Conservation (phyloP, 1,140 invertebrate genomes). For the Philotrypesis tridentata region DNA sequence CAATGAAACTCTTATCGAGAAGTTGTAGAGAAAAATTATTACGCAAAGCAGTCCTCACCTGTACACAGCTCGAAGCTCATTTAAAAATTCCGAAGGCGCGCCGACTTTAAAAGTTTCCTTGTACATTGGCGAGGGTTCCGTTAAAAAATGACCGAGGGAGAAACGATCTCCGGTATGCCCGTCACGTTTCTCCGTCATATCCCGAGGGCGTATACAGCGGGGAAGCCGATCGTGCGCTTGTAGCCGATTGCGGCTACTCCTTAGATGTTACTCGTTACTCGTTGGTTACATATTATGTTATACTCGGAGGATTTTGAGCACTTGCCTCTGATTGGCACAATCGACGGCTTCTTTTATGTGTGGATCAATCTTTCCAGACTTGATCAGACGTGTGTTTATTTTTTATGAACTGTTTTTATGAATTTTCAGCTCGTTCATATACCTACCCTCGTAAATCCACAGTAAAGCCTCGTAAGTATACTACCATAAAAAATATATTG, state of each 20-base stretch:
- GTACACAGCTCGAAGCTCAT: background rate
- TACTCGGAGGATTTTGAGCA: no score
- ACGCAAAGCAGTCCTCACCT: background rate
- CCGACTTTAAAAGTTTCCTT: slow-evolving; percentile 9
- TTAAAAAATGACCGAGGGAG: slow-evolving; percentile 7
- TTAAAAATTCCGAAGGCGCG: slow-evolving; percentile 17
- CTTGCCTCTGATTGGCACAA: no score
- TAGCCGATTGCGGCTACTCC: slow-evolving; percentile 4
- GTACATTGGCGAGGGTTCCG: background rate
- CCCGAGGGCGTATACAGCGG: background rate
- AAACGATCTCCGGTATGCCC: background rate
- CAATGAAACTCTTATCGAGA: background rate
- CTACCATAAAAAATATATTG: no score
- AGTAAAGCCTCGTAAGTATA: no score
- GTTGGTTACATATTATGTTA: no score
- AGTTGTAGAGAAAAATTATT: background rate
- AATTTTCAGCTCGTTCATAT: no score
- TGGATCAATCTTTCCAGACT: no score
- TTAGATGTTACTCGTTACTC: background rate
- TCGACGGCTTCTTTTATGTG: background rate
- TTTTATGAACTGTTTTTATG: no score
- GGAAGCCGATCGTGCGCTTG: slow-evolving; percentile 18
- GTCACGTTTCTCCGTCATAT: slow-evolving; percentile 24
- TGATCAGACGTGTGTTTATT: no score
- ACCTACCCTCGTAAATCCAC: no score